Percentiles rank a stretch among this genome's conserved stretches.
Conservation (phyloP, 2,888 invertebrate genomes). For the Leucania comma region DNA sequence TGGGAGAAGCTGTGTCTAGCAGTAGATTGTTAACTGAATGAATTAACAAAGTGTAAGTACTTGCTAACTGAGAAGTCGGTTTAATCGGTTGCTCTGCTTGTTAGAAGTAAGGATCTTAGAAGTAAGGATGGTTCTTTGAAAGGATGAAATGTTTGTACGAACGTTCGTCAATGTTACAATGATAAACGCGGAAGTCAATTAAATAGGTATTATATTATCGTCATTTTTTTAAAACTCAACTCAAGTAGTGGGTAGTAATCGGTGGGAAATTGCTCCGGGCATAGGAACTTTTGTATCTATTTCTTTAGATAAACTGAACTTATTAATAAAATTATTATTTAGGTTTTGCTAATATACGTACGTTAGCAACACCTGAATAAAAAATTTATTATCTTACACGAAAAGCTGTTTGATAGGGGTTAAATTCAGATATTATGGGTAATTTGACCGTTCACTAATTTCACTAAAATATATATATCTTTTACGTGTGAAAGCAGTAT, state of each 20-base stretch:
- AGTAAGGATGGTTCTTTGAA: not conserved
- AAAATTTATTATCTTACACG: not conserved
- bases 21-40: not conserved
- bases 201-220: no score
- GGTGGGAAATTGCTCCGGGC: not conserved
- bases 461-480: not conserved
- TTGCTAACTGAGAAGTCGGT: not conserved
- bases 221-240: not conserved
- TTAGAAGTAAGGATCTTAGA: not conserved
- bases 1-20: not conserved
- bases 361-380: not conserved
- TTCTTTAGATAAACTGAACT: slow-evolving; percentile 5
- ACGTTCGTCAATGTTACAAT: not conserved
- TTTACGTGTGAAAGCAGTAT: not conserved
- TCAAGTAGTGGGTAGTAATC: no score
- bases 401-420: not conserved
- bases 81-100: not conserved
- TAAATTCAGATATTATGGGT: not conserved
- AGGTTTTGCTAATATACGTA: not conserved
- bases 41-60: not conserved
- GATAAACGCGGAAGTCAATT: not conserved
- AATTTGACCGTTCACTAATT: not conserved
- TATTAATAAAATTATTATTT: no score
- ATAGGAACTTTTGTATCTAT: not conserved
- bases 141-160: not conserved